These are phyloP conservation scores for Hydrozoanthus tunicans DNA, from an alignment of 64 coral and sea anemone species.

Conservation along the genomic window DNA sequence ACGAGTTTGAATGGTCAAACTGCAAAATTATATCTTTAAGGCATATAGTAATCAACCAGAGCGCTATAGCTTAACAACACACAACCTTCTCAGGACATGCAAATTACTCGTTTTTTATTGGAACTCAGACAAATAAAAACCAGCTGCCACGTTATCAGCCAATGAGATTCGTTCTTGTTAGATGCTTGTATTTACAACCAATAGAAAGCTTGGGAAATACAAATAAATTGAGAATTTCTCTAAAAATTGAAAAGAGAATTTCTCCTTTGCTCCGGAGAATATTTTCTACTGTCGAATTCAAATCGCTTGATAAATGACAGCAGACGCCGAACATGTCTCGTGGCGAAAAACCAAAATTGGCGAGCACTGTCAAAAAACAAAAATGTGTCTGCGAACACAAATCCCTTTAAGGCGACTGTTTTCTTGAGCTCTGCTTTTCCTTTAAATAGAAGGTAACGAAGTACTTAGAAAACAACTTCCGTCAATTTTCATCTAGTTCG, in stretches of 20 bases:
- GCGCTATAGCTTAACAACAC: slow-evolving; percentile 16
- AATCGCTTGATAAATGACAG: slow-evolving; percentile 13
- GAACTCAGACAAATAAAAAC: slow-evolving; percentile 24
- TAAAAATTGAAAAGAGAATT: slow-evolving; percentile 12
- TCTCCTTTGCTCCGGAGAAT: background rate
- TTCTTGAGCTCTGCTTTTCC: too few species aligned
- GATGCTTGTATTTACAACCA: background rate
- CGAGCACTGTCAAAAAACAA: background rate
- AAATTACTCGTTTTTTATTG: slow-evolving; percentile 41
- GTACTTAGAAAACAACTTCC: too few species aligned
- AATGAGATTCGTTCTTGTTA: slow-evolving; percentile 4
- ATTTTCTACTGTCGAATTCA: slow-evolving; percentile 19
- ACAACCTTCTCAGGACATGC: slow-evolving; percentile 46
- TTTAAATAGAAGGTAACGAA: background rate
- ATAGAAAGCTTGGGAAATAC: background rate
- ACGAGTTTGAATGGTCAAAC: background rate
- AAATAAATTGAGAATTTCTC: slow-evolving; percentile 45
- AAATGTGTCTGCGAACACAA: background rate
- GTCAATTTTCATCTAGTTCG: too few species aligned
- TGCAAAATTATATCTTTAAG: slow-evolving; percentile 39
- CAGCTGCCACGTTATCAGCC: slow-evolving; percentile 47
- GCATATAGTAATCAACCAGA: slow-evolving; percentile 42
- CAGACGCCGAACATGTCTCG: background rate
- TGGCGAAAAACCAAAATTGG: background rate
- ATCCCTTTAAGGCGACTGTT: background rate